A percentile compares a stretch with the other conserved stretches of the same genome.
phyloP scores from a whole-genome alignment of 2,888 invertebrate species.

The Nemotelus pantherinus region DNA sequence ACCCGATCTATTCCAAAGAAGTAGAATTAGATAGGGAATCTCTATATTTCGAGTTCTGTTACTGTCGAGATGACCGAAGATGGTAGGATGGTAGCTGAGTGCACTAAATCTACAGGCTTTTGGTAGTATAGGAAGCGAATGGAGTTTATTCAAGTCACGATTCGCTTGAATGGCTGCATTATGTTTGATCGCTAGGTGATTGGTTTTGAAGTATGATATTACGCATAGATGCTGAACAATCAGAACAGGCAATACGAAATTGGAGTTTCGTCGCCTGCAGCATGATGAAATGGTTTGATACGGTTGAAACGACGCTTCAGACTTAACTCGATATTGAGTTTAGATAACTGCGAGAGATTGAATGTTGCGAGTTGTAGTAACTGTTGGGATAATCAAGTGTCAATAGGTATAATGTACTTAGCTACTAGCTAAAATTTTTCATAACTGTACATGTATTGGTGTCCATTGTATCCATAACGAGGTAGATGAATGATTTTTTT shows the following conservation, averaged over 20 bases:
- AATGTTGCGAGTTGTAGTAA: too few species aligned
- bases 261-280: neutral
- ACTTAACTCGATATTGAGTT: too few species aligned
- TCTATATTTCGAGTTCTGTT: slow-evolving; percentile 1
- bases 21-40: slow-evolving; percentile 2
- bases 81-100: neutral
- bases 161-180: slow-evolving; percentile 34
- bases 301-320: neutral
- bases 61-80: neutral
- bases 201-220: neutral
- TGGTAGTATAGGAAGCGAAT: slow-evolving; percentile 26
- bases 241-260: slow-evolving; percentile 5
- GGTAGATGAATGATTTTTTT: too few species aligned
- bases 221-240: neutral
- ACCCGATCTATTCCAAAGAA: neutral
- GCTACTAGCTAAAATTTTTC: too few species aligned
- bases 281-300: slow-evolving; percentile 1
- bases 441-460: too few species aligned
- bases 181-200: slow-evolving; percentile 37
- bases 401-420: too few species aligned
- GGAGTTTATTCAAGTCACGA: slow-evolving; percentile 41
- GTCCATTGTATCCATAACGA: too few species aligned
- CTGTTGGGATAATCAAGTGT: too few species aligned
- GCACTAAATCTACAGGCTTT: slow-evolving; percentile 2
- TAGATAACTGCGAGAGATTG: too few species aligned